Evolutionary conservation across 2,888 invertebrate species (phyloP).

Genomic region (Bhutanitis thaidina): DNA sequence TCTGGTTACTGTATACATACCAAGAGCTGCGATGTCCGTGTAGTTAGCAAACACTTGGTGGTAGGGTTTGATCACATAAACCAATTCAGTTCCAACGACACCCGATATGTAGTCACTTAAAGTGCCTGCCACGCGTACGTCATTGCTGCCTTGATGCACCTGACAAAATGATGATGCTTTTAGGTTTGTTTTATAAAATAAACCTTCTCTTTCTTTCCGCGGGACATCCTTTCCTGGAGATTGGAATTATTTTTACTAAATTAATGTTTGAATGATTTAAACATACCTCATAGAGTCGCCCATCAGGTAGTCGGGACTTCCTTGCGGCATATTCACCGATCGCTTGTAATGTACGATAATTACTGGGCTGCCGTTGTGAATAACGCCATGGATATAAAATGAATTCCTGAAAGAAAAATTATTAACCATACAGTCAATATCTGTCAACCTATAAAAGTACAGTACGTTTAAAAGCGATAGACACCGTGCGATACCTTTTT

Average conservation of each 20-base stretch:
- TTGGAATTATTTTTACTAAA: no score
- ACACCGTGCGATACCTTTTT: constrained; percentile 65
- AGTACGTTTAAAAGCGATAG: no score
- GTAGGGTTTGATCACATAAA: constrained; percentile 62
- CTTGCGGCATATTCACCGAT: constrained; percentile 71
- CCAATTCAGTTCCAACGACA: constrained; percentile 65
- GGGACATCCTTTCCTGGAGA: no score
- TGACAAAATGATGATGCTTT: constrained; percentile 22
- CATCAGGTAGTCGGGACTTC: constrained; percentile 56
- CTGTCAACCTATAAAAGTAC: no score
- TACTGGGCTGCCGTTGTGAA: constrained; percentile 55
- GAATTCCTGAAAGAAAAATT: constrained; percentile 46
- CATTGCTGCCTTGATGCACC: constrained; percentile 69
- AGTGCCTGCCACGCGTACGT: constrained; percentile 59
- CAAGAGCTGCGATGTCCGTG: constrained; percentile 38
- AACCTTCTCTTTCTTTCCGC: no score
- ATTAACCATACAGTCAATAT: no score
- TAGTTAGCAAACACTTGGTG: constrained; percentile 53
- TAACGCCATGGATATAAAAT: constrained; percentile 71
- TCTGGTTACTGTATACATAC: constrained; percentile 31
- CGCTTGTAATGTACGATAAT: constrained; percentile 55
- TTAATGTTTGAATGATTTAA: background rate
- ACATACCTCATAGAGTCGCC: constrained; percentile 60
- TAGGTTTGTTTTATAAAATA: no score
- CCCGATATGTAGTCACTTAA: constrained; percentile 62